These are phyloP conservation scores for Bothrops jararaca DNA, from an alignment of 2,113 vertebrate genomes.

Conservation along the genomic window DNA sequence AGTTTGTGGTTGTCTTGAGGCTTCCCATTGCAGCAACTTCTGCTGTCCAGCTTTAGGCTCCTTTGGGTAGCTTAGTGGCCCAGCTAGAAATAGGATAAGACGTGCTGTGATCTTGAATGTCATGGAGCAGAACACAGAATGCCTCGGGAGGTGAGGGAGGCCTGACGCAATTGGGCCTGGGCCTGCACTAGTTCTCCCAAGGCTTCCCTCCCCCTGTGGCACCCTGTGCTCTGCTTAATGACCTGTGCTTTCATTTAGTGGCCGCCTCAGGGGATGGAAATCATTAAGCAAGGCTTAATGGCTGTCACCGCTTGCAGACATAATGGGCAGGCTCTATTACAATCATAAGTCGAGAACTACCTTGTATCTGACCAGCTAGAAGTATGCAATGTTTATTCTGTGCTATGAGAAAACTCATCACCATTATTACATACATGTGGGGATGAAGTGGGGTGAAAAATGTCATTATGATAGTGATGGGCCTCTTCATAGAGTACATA, in stretches of 20 bases:
- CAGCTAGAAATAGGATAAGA: background rate
- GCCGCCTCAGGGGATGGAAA: background rate
- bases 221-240: background rate
- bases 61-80: background rate
- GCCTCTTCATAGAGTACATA: background rate
- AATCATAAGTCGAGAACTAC: background rate
- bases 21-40: background rate
- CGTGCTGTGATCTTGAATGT: background rate
- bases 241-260: background rate
- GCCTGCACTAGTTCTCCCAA: background rate
- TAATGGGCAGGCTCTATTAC: background rate
- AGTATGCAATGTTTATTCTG: background rate
- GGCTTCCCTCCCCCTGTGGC: background rate
- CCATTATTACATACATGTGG: background rate
- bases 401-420: background rate
- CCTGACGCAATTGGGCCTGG: background rate
- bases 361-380: background rate
- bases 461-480: background rate
- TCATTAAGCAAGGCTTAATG: background rate
- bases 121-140: background rate
- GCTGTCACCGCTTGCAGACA: background rate
- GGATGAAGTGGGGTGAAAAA: background rate
- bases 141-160: background rate
- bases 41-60: background rate
- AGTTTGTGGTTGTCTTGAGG: background rate